These are phyloP conservation scores for Cardiocondyla obscurior DNA, from an alignment of 1,140 invertebrate species.

Conservation along the genomic window DNA sequence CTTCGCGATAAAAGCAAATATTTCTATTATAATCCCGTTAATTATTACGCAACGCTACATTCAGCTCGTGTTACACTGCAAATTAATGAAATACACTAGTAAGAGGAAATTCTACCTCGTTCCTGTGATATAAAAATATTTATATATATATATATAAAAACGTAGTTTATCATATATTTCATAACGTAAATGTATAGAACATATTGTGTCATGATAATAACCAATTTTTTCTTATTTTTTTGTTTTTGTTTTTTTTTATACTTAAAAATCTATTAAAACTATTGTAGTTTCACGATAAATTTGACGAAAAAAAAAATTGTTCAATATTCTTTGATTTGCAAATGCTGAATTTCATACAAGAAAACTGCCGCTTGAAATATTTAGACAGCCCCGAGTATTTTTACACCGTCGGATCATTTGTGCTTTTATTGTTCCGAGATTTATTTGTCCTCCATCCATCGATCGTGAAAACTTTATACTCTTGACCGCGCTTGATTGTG, in stretches of 20 bases:
- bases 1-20: conserved; percentile 21
- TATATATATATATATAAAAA: neutral
- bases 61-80: neutral
- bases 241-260: too few relatives aligned
- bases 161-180: neutral
- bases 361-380: neutral
- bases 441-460: neutral
- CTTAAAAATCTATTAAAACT: neutral
- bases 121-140: neutral
- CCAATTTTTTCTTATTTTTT: too few relatives aligned
- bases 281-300: neutral
- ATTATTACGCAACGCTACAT: conserved; percentile 8
- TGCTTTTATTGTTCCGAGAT: neutral
- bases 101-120: neutral
- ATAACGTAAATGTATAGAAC: too few relatives aligned
- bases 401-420: neutral
- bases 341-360: neutral
- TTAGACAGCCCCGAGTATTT: neutral
- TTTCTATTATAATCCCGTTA: conserved; percentile 32
- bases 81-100: neutral
- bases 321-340: too few relatives aligned
- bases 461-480: neutral
- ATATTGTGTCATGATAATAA: too few relatives aligned
- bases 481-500: neutral
- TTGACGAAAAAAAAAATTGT: neutral